Evolutionary conservation across 2,888 invertebrate species (phyloP), one percentile per base, ranked within the genome.

Genomic region (Frankliniella fusca): DNA sequence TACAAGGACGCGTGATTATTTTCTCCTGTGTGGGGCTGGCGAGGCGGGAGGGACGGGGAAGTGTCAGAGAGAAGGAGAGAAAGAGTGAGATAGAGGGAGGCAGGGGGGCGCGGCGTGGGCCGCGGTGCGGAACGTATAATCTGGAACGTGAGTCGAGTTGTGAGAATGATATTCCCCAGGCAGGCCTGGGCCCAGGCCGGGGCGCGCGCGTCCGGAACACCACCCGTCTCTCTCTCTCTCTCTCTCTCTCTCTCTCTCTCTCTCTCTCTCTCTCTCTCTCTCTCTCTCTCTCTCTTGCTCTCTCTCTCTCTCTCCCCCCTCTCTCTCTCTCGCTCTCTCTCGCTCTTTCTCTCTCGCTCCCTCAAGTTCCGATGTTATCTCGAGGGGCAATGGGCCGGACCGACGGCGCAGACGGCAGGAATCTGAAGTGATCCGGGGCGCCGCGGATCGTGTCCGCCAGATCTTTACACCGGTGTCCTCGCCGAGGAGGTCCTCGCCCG

Each of bases 61-160:
- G 54, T 5, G 54, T 0, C 18, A 7, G 15, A 15, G 61, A n/a
- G 61, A 61, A 3, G 15, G 61, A 15, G 61, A n/a, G 61, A 61
- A 15, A 61, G 61, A 61, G 61, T 12, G 54, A 20, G 54, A 18
- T 9, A 15, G 23, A 23, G n/a, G 23, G 70, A 12, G 70, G 8
- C 10, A 9, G 70, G 23, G 23, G 54, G 54, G 5, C 12, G 54
- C 0, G 20, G 20, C 15, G 54, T 10, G 27, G 70, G 27, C 70
- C 70, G 23, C 12, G 70, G 70, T 12, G 70, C 27, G 70, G 70
- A 76, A 76, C 70, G 70, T 76, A 76, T 76, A 76, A 76, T 76
- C 70, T 76, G 70, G 70, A 23, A 27, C 70, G 70, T 76, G 70
- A 76, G 70, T 76, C 70, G 70, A n/a, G 70, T 76, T 76, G 23